phyloP scores from a whole-genome alignment of 1,140 invertebrate species.

The Manduca sexta region DNA sequence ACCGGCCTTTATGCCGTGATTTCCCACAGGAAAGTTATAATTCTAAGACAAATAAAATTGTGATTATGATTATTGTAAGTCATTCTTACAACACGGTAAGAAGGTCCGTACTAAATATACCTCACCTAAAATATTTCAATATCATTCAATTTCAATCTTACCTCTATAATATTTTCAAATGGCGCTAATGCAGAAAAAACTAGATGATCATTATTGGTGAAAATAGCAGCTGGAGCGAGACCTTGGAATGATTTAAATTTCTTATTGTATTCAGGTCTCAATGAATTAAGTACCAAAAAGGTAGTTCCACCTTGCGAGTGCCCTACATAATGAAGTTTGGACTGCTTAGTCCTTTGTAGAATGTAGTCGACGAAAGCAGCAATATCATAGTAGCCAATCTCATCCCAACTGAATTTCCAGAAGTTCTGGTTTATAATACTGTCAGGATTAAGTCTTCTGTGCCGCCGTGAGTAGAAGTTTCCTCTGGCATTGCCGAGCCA shows the following conservation, averaged over 20 bases:
- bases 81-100: no score
- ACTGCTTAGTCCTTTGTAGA: slow-evolving; percentile 46
- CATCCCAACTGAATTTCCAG: slow-evolving; percentile 76
- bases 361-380: slow-evolving; percentile 69
- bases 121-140: no score
- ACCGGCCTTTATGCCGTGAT: no score
- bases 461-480: slow-evolving; percentile 76
- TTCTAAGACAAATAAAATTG: no score
- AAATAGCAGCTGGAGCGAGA: slow-evolving; percentile 23
- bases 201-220: slow-evolving; percentile 14
- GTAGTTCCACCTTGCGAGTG: slow-evolving; percentile 78
- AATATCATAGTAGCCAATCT: slow-evolving; percentile 70
- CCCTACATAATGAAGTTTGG: slow-evolving; percentile 74
- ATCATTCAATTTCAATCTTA: no score
- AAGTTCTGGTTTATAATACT: slow-evolving; percentile 50
- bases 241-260: slow-evolving; percentile 42
- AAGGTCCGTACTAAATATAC: no score
- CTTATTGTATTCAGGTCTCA: slow-evolving; percentile 75
- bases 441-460: slow-evolving; percentile 71
- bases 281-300: slow-evolving; percentile 74
- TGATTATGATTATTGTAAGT: no score
- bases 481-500: slow-evolving; percentile 80
- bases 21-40: no score
- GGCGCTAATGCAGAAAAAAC: slow-evolving; percentile 8
- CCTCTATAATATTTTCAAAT: slow-evolving; percentile 17